These are phyloP conservation scores for Pachypsylla venusta DNA, from an alignment of 1,140 invertebrate genomes.

Conservation along the genomic window DNA sequence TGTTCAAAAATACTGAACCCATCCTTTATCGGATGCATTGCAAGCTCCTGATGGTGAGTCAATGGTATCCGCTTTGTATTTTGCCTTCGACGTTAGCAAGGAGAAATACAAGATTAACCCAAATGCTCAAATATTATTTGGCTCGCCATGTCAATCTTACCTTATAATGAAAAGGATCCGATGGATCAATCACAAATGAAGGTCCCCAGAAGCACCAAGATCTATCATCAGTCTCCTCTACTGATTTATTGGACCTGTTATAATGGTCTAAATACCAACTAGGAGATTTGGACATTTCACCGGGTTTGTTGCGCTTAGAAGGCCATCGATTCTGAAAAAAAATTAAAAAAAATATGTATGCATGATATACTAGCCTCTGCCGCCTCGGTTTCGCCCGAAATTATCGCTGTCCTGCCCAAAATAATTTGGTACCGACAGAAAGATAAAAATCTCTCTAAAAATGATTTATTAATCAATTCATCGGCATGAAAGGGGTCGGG, in stretches of 20 bases:
- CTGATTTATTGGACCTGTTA: not conserved
- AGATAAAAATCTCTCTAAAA: not conserved
- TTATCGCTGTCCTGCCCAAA: too few species aligned
- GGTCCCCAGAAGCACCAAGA: slow-evolving; percentile 15
- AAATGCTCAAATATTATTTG: too few species aligned
- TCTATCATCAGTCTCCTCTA: not conserved
- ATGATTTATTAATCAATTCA: not conserved
- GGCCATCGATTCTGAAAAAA: slow-evolving; percentile 8
- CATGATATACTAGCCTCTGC: too few species aligned
- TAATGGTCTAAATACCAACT: not conserved
- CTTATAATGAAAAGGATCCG: slow-evolving; percentile 25
- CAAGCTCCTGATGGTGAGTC: too few species aligned
- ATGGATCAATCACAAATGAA: slow-evolving; percentile 23
- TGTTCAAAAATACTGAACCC: too few species aligned
- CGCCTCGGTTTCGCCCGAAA: too few species aligned
- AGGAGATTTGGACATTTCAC: slow-evolving; percentile 1
- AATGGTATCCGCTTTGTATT: too few species aligned
- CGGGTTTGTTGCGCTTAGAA: slow-evolving; percentile 4
- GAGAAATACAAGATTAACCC: too few species aligned
- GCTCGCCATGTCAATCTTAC: slow-evolving; percentile 21
- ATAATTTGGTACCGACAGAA: not conserved
- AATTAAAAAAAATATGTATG: not conserved
- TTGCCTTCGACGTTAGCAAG: too few species aligned
- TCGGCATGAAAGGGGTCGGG: too few species aligned
- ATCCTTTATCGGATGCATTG: too few species aligned